Conservation (phyloP, 2,113 vertebrate genomes). For the Macheiramphus alcinus region DNA sequence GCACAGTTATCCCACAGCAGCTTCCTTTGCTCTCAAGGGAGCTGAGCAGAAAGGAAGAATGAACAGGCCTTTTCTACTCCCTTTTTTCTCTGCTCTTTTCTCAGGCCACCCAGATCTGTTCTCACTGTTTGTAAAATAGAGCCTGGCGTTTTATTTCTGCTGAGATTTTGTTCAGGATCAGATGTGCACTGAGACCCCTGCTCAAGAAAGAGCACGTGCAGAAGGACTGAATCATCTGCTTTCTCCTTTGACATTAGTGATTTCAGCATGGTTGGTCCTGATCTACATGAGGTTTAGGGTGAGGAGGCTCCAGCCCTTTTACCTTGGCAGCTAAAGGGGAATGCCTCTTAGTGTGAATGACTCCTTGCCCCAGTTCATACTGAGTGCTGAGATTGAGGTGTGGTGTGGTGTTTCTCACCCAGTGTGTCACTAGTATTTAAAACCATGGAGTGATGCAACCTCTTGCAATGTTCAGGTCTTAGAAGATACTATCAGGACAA, state of each 20-base stretch:
- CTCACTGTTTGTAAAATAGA: not conserved
- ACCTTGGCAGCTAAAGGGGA: not conserved
- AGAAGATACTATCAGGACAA: conserved; percentile 24
- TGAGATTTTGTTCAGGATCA: not conserved
- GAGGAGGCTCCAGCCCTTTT: not conserved
- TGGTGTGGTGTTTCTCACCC: not conserved
- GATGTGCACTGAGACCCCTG: not conserved
- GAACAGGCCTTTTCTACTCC: not conserved
- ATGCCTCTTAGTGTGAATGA: fast-evolving
- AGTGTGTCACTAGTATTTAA: not conserved
- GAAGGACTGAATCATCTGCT: fast-evolving
- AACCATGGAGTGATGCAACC: not conserved
- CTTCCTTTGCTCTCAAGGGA: not conserved
- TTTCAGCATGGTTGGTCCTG: not conserved
- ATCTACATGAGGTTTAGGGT: fast-evolving
- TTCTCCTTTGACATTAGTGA: not conserved
- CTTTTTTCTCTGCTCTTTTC: not conserved
- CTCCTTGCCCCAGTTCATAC: not conserved
- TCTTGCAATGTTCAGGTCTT: not conserved
- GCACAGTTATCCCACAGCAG: not conserved
- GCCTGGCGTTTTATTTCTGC: not conserved
- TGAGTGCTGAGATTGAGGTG: not conserved
- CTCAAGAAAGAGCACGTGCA: not conserved
- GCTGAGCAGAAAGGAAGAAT: not conserved
- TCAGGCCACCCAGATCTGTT: not conserved